Base-by-base conservation (phyloP, 1,140 invertebrate genomes). In the Meteorus sp. region DNA sequence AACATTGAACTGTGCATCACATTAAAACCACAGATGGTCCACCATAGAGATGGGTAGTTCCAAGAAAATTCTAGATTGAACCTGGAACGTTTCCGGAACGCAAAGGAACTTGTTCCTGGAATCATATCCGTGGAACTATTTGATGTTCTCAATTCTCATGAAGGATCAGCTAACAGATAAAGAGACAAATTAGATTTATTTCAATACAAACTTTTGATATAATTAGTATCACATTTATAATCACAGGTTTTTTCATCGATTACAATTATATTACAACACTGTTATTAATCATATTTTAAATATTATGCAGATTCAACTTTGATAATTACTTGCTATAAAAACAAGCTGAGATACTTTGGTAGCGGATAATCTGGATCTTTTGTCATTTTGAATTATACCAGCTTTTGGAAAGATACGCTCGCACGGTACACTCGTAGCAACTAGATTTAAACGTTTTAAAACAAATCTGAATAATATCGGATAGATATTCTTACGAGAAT, bases 301-400 rank as follows among this genome's bases (percentile, higher is more conserved):
- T 37, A 37, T 37, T 37, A 37, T 5, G 35, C 17, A 37, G 35
- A 37, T 37, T 37, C 17, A 37, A 5, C 4, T 37, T 37, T 37
- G 35, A 37, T 37, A 37, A 37, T 37, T 37, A 37, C 3, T 37
- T 13, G 35, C 35, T 37, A 37, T 37, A 37, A 37, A 37, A 37
- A 37, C 0, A 37, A 37, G 35, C 35, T 37, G 35, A 37, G 35
- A 37, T 37, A 37, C 35, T 37, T 37, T 37, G 35, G 35, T 37
- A 37, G 35, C 35, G 17, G 35, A 37, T 37, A 37, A 37, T 5
- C 35, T 37, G 17, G 35, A 37, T 37, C 35, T 37, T 37, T 37
- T 37, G n/a, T 37, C 35, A 37, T 37, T 37, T 37, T 37, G 35
- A 37, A 37, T 5, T 37, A 37, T 2, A 15, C 35, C 35, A 37